Evolutionary conservation across 2,888 invertebrate species (phyloP), one percentile per base, ranked within the genome.

Genomic region (Acrobasis repandana): DNA sequence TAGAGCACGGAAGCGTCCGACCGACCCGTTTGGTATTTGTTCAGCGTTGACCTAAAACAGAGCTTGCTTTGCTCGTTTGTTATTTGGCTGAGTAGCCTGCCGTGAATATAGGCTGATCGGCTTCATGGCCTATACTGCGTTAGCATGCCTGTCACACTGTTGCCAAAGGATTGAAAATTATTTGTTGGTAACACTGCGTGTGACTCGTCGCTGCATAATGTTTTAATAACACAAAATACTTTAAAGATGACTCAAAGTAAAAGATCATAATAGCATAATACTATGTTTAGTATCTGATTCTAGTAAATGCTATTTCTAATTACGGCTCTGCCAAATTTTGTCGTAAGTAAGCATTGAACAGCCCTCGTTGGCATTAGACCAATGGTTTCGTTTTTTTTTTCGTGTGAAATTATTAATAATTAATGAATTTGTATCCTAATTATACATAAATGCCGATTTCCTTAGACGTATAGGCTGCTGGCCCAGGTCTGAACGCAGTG

Each of bases 41-140:
- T 91, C 89, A 86, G 85, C 88, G 92, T 91, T 91, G 92, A 91
- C 92, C 92, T 92, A 92, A 92, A 92, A 91, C 90, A 91, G 92
- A 80, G 86, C 80, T 88, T 80, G 90, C 85, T 90, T 90, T 90
- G 89, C 89, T 89, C 88, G 87, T 90, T 88, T 90, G 87, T 87
- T 91, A 89, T 89, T 75, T 82, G 82, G 82, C 79, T 83, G 82
- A 84, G 79, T 82, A 79, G 80, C 75, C 76, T 66, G 77, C 70
- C 73, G 72, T 68, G 70, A 73, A 76, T 80, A 79, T 76, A 70
- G 72, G 67, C 70, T 62, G 58, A 63, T 61, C 61, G 69, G 69
- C 72, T 76, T 71, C 74, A 67, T 67, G 69, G 71, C 70, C 67
- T 70, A 38, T 54, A 43, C 38, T 54, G 38, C 38, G 38, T 54